Percentiles rank a stretch among this genome's conserved stretches.
Conservation (phyloP, 2,888 invertebrate species). For the Ischnura elegans region DNA sequence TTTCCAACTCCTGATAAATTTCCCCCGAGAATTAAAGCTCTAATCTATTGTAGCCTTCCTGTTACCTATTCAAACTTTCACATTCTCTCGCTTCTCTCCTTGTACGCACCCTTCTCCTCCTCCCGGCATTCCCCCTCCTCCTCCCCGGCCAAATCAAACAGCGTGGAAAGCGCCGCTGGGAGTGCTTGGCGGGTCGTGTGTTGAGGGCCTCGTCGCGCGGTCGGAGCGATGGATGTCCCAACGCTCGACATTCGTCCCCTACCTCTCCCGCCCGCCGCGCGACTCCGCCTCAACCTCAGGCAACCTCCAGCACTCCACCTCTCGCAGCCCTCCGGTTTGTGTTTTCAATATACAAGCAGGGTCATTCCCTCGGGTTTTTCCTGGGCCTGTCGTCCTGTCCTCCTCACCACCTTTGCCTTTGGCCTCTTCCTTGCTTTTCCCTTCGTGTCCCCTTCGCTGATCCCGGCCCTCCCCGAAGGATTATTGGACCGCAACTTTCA, state of each 20-base stretch:
- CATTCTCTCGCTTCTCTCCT: no score
- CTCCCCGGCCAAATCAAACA: neutral
- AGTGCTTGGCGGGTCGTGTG: neutral
- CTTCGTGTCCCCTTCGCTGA: neutral
- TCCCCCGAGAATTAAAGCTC: no score
- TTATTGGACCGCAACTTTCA: neutral
- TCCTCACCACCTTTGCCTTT: neutral
- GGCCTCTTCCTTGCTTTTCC: neutral
- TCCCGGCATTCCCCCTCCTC: neutral
- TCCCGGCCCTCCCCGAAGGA: neutral
- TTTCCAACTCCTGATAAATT: no score
- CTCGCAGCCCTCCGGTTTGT: neutral
- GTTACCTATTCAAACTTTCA: no score
- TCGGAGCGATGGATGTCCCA: neutral
- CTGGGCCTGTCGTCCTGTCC: neutral
- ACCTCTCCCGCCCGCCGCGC: neutral
- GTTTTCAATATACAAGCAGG: constrained; percentile 24
- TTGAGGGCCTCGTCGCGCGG: neutral
- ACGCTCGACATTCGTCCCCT: neutral
- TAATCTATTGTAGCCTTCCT: no score
- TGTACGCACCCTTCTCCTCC: no score
- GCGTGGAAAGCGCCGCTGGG: constrained; percentile 17
- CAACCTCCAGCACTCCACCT: neutral
- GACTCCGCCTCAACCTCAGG: neutral
- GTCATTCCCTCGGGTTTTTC: neutral